Evolutionary conservation across 2,113 vertebrate genomes (phyloP), one percentile per base, ranked within the genome.

Genomic region (Anseranas semipalmata): DNA sequence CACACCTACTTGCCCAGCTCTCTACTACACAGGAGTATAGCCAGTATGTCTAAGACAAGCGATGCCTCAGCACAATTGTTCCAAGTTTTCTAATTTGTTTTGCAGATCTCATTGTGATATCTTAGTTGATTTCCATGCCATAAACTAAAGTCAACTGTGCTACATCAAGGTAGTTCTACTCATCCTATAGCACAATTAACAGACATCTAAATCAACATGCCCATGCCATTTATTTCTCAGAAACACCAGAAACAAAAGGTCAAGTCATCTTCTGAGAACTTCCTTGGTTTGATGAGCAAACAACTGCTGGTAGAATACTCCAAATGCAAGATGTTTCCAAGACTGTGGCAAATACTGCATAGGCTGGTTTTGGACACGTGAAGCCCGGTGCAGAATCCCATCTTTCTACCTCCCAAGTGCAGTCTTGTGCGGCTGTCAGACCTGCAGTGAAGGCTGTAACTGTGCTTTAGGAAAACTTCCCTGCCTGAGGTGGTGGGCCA

Each of bases 401-500:
- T 39, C 72, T 59, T 18, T 68, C 56, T 48, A 59, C 25, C 56
- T 91, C 84, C 52, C 55, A 43, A 46, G 68, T 65, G 63, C 82
- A 78, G 89, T 77, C 84, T 43, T 50, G 46, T 59, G 77, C 79
- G 62, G 53, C 33, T 74, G 39, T 46, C 72, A 89, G 55, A 72
- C 62, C 80, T 62, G 39, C 56, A 1, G 1, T 9, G 62, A 83
- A 89, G 53, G 55, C n/a, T 62, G 37, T 15, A 50, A 71, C 37
- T 62, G 52, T 62, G 82, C 67, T 86, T 98, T 95, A 99, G 9
- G 99, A 99, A 82, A 99, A 99, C 96, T 99, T 99, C 28, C 99
- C 99, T 66, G 99, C 99, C 87, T 99, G 99, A 43, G 99, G 99
- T 50, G 99, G 99, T 3, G 99, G 99, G 59, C 99, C 99, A 76